Percentiles rank a stretch among this genome's conserved stretches.
phyloP scores from a whole-genome alignment of 2,888 invertebrate species.

The Agrochola lychnidis region DNA sequence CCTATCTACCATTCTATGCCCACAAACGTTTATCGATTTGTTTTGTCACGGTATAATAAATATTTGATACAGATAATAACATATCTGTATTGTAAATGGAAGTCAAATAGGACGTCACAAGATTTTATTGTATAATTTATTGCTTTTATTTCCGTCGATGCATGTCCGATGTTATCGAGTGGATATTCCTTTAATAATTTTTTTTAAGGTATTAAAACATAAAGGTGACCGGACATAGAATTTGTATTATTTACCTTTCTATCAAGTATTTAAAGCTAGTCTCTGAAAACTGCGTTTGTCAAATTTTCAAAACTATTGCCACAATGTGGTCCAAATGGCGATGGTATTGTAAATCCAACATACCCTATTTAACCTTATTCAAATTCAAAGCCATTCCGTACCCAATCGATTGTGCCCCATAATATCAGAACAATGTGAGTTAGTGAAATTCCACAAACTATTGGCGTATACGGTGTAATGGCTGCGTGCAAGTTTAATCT shows the following conservation, averaged over 20 bases:
- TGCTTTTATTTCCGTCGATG: conserved; percentile 32
- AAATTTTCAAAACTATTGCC: background rate
- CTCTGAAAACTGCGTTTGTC: background rate
- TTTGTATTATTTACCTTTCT: background rate
- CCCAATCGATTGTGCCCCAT: conserved; percentile 25
- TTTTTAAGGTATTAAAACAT: background rate
- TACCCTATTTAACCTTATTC: conserved; percentile 21
- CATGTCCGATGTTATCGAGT: conserved; percentile 24
- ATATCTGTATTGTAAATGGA: conserved; percentile 45
- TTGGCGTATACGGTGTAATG: conserved; percentile 10
- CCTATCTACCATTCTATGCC: conserved; percentile 61
- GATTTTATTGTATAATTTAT: conserved; percentile 49
- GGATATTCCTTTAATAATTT: background rate
- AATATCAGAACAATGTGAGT: conserved; percentile 41
- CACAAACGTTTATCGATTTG: conserved; percentile 64
- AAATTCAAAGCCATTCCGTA: conserved; percentile 27
- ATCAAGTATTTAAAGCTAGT: background rate
- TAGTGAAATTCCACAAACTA: conserved; percentile 18
- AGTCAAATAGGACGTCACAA: conserved; percentile 41
- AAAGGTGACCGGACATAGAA: background rate
- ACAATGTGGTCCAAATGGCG: conserved; percentile 10
- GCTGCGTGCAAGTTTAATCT: conserved; percentile 25
- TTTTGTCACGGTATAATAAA: conserved; percentile 61
- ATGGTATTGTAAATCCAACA: conserved; percentile 12
- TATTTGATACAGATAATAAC: conserved; percentile 51